A percentile compares a stretch with the other conserved stretches of the same genome.
phyloP scores from a whole-genome alignment of 2,888 invertebrate genomes.

The Cerastoderma edule region DNA sequence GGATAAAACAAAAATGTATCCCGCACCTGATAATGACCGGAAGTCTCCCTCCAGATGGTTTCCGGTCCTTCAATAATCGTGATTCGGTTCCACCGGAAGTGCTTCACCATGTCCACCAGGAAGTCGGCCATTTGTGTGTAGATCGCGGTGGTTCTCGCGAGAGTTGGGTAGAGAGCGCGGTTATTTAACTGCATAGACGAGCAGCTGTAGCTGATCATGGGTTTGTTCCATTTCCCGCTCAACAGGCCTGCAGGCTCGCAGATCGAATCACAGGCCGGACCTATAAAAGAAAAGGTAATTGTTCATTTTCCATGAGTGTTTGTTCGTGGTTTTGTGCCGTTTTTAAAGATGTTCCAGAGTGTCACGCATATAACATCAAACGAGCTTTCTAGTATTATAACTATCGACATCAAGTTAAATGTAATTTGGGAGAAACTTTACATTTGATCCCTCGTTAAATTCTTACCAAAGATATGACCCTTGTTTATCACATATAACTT shows the following conservation, averaged over 20 bases:
- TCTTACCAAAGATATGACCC: too few relatives aligned
- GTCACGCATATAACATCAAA: too few relatives aligned
- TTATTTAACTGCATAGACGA: conserved; percentile 60
- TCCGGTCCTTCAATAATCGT: conserved; percentile 63
- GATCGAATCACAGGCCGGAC: conserved; percentile 73
- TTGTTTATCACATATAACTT: too few relatives aligned
- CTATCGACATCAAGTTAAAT: too few relatives aligned
- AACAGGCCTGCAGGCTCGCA: conserved; percentile 71
- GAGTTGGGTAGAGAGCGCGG: conserved; percentile 63
- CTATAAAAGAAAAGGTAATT: conserved; percentile 40
- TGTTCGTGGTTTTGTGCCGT: too few relatives aligned
- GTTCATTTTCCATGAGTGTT: too few relatives aligned
- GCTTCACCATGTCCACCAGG: conserved; percentile 55
- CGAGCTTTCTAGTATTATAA: too few relatives aligned
- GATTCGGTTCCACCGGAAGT: conserved; percentile 64
- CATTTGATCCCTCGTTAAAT: too few relatives aligned
- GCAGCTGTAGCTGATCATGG: conserved; percentile 74
- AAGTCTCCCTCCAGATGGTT: conserved; percentile 67
- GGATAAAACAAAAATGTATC: background rate
- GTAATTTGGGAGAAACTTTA: too few relatives aligned
- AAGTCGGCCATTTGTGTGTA: conserved; percentile 62
- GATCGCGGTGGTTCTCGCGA: conserved; percentile 62
- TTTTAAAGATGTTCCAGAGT: too few relatives aligned
- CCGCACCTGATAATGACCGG: conserved; percentile 61
- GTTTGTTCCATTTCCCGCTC: conserved; percentile 66